Evolutionary conservation across 2,888 invertebrate species (phyloP).

Genomic region (Lasioglossum vierecki): DNA sequence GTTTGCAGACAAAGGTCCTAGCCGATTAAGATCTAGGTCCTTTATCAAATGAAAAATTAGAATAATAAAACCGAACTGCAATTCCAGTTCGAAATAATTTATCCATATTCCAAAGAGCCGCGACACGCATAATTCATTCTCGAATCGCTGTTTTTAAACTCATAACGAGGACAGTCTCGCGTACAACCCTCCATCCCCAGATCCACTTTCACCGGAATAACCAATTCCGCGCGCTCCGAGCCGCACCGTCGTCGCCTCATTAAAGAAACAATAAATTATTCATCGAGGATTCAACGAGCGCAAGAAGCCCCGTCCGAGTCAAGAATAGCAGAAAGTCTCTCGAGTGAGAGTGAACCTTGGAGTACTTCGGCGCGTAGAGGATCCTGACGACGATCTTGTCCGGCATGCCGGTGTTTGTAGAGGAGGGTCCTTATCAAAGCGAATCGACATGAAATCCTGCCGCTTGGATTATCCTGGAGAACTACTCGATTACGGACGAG

Average conservation of each 20-base stretch:
- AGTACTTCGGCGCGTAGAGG: conserved; percentile 76
- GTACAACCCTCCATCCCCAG: not conserved
- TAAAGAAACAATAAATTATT: conserved; percentile 7
- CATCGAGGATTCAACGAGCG: not conserved
- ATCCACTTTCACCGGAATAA: not conserved
- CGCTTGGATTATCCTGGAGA: conserved; percentile 39
- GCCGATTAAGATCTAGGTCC: no score
- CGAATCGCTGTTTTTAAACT: not conserved
- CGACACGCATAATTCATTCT: not conserved
- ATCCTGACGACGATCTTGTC: conserved; percentile 75
- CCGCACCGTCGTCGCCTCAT: not conserved
- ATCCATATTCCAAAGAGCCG: not conserved
- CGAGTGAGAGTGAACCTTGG: conserved; percentile 63
- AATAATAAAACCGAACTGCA: not conserved
- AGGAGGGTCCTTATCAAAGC: conserved; percentile 55
- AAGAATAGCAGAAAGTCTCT: not conserved
- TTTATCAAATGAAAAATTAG: no score
- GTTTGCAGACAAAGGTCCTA: not conserved
- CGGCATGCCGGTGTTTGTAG: conserved; percentile 64
- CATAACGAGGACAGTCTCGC: not conserved
- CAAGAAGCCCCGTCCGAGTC: not conserved
- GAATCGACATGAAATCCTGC: conserved; percentile 70
- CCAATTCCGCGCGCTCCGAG: not conserved
- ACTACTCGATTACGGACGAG: conserved; percentile 15
- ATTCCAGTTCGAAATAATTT: not conserved